Evolutionary conservation across 2,797 vertebrate genomes (phyloP), one percentile per base, ranked within the genome.

Genomic region (Alectoris magna): DNA sequence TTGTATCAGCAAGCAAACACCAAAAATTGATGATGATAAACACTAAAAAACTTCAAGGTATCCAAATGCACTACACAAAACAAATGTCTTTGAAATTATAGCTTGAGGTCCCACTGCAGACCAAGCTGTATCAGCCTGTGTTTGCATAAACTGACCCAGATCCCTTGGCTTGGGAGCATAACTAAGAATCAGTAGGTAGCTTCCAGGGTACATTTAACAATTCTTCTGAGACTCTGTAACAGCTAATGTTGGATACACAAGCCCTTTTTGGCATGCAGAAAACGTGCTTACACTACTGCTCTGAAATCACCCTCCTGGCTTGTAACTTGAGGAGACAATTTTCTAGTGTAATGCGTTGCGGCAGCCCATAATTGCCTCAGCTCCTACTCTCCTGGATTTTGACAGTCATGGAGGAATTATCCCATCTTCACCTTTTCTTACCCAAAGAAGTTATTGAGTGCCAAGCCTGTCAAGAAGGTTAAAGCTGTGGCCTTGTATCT

Each of bases 221-320:
- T 26, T 75, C 64, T 44, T 23, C 66, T 69, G 82, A 70, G 56
- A 70, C 56, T 36, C 87, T 81, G 16, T 66, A 77, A 63, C 49
- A 12, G 21, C 44, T 55, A 0, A 21, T 0, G 0, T 3, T 87
- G n/a, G 46, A 31, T 36, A 14, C 41, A 14, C 3, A 16, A 9
- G 26, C 72, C 36, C 24, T 72, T 53, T 58, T 6, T 77, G 59
- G 60, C 27, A 4, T 27, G 31, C 48, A 58, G 56, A 76, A 79
- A 58, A 24, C 23, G 70, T 75, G n/a, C 51, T 82, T 69, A 36
- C 10, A 34, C n/a, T 15, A 86, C 86, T 2, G 0, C 64, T 88
- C 84, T 55, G 34, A 69, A 60, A 38, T 85, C 78, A n/a, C 58
- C 14, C 59, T 71, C 34, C 58, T 62, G 62, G 38, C 58, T 75